phyloP scores from a whole-genome alignment of 2,797 vertebrate species.

The Gobionotothen gibberifrons region DNA sequence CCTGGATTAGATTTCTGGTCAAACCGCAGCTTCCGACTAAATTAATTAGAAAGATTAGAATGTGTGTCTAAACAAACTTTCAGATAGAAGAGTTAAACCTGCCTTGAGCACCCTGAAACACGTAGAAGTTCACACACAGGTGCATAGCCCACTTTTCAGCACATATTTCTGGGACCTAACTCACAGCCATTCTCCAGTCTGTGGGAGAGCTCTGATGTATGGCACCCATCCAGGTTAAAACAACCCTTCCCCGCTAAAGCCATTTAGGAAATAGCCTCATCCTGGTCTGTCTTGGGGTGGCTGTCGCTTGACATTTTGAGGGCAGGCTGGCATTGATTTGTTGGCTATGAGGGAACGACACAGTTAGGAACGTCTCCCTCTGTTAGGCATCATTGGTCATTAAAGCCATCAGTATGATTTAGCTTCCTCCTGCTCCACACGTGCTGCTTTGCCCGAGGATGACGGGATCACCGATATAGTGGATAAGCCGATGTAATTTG shows the following conservation, averaged over 20 bases:
- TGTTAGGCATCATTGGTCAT: constrained; percentile 72
- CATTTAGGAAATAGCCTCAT: constrained; percentile 69
- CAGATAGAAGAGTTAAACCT: constrained; percentile 30
- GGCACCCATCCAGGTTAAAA: constrained; percentile 43
- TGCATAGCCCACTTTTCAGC: constrained; percentile 44
- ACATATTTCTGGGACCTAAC: constrained; percentile 55
- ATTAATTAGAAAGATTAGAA: constrained; percentile 78
- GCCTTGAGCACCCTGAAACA: constrained; percentile 20
- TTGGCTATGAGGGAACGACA: constrained; percentile 58
- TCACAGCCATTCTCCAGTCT: constrained; percentile 41
- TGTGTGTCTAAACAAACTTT: constrained; percentile 62
- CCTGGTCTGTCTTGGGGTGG: constrained; percentile 58
- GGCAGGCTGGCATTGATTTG: constrained; percentile 74
- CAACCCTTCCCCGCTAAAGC: constrained; percentile 56
- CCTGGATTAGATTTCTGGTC: constrained; percentile 75
- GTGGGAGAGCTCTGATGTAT: constrained; percentile 45
- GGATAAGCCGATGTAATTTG: constrained; percentile 44
- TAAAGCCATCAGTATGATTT: constrained; percentile 70
- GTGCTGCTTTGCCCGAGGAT: constrained; percentile 41
- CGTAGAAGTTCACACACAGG: constrained; percentile 7
- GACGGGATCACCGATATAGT: constrained; percentile 45
- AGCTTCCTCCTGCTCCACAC: constrained; percentile 35
- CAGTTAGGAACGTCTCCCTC: constrained; percentile 66
- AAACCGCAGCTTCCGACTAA: constrained; percentile 59
- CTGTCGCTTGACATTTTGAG: constrained; percentile 76